Conservation (phyloP, 2,113 vertebrate genomes). For the Alosa alosa region DNA sequence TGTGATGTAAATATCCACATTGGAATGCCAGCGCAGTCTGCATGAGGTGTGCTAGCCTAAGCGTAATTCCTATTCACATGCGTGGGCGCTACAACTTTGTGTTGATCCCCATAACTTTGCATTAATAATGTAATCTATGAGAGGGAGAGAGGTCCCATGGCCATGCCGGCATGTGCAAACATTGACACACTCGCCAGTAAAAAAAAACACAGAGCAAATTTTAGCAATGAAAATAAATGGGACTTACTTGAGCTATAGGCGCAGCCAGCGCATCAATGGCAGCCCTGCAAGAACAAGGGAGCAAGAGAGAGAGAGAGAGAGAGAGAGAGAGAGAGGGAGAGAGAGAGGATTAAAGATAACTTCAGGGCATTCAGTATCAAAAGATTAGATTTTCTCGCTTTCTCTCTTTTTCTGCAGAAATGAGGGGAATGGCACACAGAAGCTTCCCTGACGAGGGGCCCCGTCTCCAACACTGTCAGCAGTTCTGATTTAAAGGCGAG, state of each 20-base stretch:
- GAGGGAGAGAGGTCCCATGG: neutral
- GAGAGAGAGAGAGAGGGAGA: neutral
- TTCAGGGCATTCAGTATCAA: neutral
- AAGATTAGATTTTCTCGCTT: neutral
- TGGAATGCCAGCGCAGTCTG: neutral
- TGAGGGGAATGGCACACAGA: neutral
- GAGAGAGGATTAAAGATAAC: neutral
- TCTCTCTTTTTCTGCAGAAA: neutral
- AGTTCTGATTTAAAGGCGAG: neutral
- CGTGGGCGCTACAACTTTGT: neutral
- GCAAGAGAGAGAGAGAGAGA: neutral
- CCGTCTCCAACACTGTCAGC: neutral
- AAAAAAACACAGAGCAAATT: neutral
- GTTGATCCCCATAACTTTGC: slow-evolving; percentile 10
- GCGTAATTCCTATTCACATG: slow-evolving; percentile 2
- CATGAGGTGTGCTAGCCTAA: neutral
- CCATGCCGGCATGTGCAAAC: neutral
- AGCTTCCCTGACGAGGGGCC: neutral
- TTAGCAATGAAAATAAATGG: slow-evolving; percentile 26
- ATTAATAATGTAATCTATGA: slow-evolving; percentile 7
- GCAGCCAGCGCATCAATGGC: slow-evolving; percentile 82
- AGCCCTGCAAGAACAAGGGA: slow-evolving; percentile 73
- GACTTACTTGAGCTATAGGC: slow-evolving; percentile 95
- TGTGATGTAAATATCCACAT: neutral
- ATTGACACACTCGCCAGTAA: neutral